Evolutionary conservation across 37 sponge, comb jelly and placozoan genomes (phyloP), one percentile per base, ranked within the genome.

Genomic region (Beroe forskalii): DNA sequence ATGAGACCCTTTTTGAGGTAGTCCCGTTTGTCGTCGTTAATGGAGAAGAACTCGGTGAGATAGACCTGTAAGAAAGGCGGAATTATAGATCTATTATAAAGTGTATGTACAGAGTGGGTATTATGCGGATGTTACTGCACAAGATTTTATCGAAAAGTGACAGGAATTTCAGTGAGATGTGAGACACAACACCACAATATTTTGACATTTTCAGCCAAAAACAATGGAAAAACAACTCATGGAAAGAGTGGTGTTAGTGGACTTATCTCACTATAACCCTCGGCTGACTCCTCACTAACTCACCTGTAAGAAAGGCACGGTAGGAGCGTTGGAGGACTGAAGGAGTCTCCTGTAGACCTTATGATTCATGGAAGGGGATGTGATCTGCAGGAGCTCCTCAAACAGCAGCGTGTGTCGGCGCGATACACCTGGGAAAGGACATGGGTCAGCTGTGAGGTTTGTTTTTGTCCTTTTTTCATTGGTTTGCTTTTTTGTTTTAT

Each of bases 21-120:
- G 90, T 96, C 96, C 0, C 96, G 96, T 67, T 96, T 96, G 32
- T 93, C 95, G 33, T 96, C 95, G 33, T 90, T 92, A 32, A 95
- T 93, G 76, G 92, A 94, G 9, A 94, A 94, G 23, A 98, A 90
- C 67, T 96, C 96, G 22, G 91, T 94, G 67, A 96, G 48, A 92
- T 93, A 96, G 24, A 98, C 90, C 37, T 94, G 95, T 62, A 94
- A 67, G 66, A 91, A 93, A 0, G 55, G 55, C 12, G 55, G 12
- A 48, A 48, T 17, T 48, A 12, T 48, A 48, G 12, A 48, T n/a
- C n/a, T n/a, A n/a, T n/a, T n/a, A 61, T 61, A 23, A 61, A 61
- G 23, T 23, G 0, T 23, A 61, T 61, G 62, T 20, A 61, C 62
- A 23, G 62, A 61, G 23, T 20, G 23, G 20, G 20, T 61, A 23